Evolutionary conservation across 2,888 invertebrate species (phyloP).

Genomic region (Acleris emargana): DNA sequence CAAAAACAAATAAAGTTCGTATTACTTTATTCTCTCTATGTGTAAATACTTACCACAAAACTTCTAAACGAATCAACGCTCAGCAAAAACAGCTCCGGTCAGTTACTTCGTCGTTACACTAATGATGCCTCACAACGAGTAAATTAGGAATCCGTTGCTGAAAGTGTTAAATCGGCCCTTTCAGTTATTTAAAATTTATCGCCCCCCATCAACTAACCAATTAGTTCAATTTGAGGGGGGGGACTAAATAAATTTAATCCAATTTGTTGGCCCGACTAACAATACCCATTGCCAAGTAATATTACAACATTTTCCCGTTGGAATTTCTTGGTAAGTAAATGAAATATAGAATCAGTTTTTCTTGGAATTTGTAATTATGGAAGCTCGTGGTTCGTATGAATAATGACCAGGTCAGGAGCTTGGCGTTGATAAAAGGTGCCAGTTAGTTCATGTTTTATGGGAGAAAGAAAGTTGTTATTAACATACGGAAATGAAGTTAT

Average conservation of each 20-base stretch:
- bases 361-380: conserved; percentile 22
- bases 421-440: conserved; percentile 10
- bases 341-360: conserved; percentile 32
- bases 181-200: conserved; percentile 49
- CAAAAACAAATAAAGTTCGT: no score
- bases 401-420: conserved; percentile 13
- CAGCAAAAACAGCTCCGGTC: conserved; percentile 6
- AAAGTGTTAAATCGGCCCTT: conserved; percentile 41
- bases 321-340: conserved; percentile 34
- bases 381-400: conserved; percentile 19
- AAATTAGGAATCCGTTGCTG: conserved; percentile 32
- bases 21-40: no score
- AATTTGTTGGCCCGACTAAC: conserved; percentile 41
- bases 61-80: conserved; percentile 11
- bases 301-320: conserved; percentile 39
- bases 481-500: background rate
- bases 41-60: background rate
- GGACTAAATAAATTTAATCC: conserved; percentile 44
- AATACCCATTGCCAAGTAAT: conserved; percentile 41
- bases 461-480: conserved; percentile 10
- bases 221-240: conserved; percentile 46
- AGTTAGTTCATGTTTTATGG: conserved; percentile 17
- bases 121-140: conserved; percentile 7
- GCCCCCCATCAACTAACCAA: conserved; percentile 46
- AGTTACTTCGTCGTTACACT: conserved; percentile 26